These are phyloP conservation scores for Platygyra sinensis DNA, from an alignment of 64 coral and sea anemone genomes.

Conservation along the genomic window DNA sequence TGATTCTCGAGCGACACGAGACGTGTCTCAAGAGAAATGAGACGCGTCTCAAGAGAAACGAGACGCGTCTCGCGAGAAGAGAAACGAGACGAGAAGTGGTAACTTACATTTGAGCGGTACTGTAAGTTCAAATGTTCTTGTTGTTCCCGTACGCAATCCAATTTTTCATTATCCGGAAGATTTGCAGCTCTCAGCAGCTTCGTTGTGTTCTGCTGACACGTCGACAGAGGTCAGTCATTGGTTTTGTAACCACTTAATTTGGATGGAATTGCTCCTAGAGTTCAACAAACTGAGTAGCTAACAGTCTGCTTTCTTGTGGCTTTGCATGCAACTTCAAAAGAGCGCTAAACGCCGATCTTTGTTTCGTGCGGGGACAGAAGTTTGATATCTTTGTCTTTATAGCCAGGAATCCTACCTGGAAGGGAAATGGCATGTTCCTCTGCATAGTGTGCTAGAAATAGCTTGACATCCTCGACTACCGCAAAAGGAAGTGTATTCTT, in stretches of 20 bases:
- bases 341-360: conserved; percentile 41
- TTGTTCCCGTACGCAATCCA: conserved; percentile 19
- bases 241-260: conserved; percentile 53
- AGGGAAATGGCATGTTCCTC: conserved; percentile 61
- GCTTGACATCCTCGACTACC: conserved; percentile 39
- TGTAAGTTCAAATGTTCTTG: conserved; percentile 42
- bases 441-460: conserved; percentile 54
- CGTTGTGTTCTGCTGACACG: conserved; percentile 61
- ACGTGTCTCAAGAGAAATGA: too few relatives aligned
- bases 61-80: too few relatives aligned
- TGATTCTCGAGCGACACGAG: too few relatives aligned
- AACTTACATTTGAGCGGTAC: too few relatives aligned
- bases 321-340: neutral
- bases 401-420: conserved; percentile 60
- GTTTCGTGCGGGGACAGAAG: conserved; percentile 33
- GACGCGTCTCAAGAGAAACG: too few relatives aligned
- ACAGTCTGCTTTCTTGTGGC: neutral
- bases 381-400: conserved; percentile 57
- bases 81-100: too few relatives aligned
- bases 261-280: conserved; percentile 56
- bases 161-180: conserved; percentile 50
- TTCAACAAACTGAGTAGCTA: conserved; percentile 36
- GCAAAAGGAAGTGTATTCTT: conserved; percentile 24
- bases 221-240: conserved; percentile 62
- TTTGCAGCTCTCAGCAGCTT: conserved; percentile 37